Base-by-base conservation (phyloP, 2,797 vertebrate species). In the Capromys pilorides region DNA sequence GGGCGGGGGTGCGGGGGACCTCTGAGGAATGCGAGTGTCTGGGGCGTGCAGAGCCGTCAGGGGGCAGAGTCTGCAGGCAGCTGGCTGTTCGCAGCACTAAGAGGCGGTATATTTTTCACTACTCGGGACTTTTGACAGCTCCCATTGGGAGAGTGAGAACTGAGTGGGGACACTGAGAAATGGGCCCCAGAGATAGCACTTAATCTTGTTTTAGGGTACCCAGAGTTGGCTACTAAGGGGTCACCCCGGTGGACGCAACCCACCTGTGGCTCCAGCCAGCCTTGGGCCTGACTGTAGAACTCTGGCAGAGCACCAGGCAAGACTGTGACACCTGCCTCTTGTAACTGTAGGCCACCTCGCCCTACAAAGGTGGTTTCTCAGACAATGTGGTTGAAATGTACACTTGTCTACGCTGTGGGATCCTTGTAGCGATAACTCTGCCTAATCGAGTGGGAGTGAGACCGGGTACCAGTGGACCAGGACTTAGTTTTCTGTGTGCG, bases 21-120 rank as follows among this genome's bases (percentile, higher is more conserved):
- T 13, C 51, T 2, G 51, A 54, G 51, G 51, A 13, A 54, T 13
- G 51, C 54, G 54, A 1, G 85, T 13, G 31, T 6, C 51, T 54
- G 0, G 36, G 36, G 45, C 1, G 1, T 9, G 33, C 7, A 12
- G 9, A 22, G 67, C 19, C 2, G 1, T 33, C 0, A 9, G 36
- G 2, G 84, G 41, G 16, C 66, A 1, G 49, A 11, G 66, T 2
- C 36, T 16, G 1, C 51, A 7, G 57, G 8, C 45, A 39, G 14
- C 82, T 0, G 86, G 22, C 26, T 45, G 11, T 11, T 33, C 28
- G 13, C 0, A 1, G 33, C 54, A 0, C 71, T 77, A 19, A 0
- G 10, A 41, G 26, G 54, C 62, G 36, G 2, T 16, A 4, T 33
- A 9, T 8, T 33, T 62, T 78, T 71, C 49, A 26, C 51, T 1